Evolutionary conservation across 2,797 vertebrate genomes (phyloP).

Genomic region (Artibeus lituratus): DNA sequence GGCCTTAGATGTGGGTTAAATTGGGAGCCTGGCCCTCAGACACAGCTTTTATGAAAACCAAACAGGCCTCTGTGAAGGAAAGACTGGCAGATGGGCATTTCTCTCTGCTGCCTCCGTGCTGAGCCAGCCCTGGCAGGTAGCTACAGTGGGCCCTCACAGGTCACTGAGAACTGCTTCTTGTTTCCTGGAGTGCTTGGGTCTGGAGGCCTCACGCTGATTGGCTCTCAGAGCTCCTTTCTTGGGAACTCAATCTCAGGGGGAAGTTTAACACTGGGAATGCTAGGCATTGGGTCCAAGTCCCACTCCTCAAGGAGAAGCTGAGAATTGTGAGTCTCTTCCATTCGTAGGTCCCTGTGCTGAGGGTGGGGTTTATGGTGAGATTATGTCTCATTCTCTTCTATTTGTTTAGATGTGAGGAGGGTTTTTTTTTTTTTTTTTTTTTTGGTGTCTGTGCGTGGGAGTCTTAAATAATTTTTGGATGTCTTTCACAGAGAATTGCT

Average conservation of each 20-base stretch:
- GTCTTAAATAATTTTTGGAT: neutral
- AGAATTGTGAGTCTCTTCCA: neutral
- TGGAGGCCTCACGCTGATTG: too few species aligned
- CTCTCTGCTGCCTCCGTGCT: neutral
- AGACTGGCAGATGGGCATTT: neutral
- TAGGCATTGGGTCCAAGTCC: neutral
- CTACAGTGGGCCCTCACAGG: neutral
- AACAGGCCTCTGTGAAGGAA: too few species aligned
- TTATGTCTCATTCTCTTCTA: neutral
- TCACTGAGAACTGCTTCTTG: neutral
- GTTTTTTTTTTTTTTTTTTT: too few species aligned
- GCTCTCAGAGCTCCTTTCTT: neutral
- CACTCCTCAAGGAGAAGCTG: neutral
- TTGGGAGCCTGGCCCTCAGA: neutral
- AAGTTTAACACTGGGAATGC: neutral
- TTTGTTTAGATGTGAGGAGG: neutral
- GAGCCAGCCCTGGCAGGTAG: too few species aligned
- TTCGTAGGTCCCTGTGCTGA: neutral
- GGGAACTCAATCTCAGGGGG: neutral
- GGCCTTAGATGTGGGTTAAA: neutral
- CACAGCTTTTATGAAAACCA: neutral
- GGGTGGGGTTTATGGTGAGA: neutral
- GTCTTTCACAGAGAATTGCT: neutral
- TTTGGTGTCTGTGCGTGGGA: neutral
- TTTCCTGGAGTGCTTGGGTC: neutral